phyloP scores from a whole-genome alignment of 1,140 invertebrate genomes.

The Acromyrmex heyeri region DNA sequence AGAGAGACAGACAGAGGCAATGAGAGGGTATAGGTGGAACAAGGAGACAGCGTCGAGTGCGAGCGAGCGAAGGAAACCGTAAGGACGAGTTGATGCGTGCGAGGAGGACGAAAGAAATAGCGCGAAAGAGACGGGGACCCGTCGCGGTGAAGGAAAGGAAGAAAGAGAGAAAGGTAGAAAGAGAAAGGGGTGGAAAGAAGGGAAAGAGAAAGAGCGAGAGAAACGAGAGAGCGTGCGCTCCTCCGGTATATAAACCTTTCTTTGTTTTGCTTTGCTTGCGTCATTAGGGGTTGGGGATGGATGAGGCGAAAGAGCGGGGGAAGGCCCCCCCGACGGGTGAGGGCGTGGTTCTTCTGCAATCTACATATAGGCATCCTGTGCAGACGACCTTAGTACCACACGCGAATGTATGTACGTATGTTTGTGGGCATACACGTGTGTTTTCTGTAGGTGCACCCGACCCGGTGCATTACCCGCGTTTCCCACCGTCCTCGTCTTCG shows the following conservation, averaged over 20 bases:
- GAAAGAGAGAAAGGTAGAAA: slow-evolving; percentile 60
- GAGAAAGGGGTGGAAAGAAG: slow-evolving; percentile 64
- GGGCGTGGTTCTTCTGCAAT: slow-evolving; percentile 85
- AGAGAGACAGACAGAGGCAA: slow-evolving; percentile 79
- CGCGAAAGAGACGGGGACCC: slow-evolving; percentile 60
- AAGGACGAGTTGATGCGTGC: slow-evolving; percentile 58
- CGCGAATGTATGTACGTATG: slow-evolving; percentile 70
- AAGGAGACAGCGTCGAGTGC: slow-evolving; percentile 10
- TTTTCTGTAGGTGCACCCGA: slow-evolving; percentile 64
- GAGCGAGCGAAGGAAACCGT: slow-evolving; percentile 49
- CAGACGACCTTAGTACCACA: slow-evolving; percentile 76
- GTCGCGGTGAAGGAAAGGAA: slow-evolving; percentile 38
- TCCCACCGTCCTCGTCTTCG: slow-evolving; percentile 31
- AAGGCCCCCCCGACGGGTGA: slow-evolving; percentile 70
- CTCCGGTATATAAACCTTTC: slow-evolving; percentile 86
- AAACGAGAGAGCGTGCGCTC: slow-evolving; percentile 67
- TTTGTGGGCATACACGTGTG: slow-evolving; percentile 70
- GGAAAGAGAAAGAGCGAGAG: slow-evolving; percentile 48
- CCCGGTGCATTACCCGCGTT: slow-evolving; percentile 57
- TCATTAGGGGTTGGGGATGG: slow-evolving; percentile 84
- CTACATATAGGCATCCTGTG: slow-evolving; percentile 80
- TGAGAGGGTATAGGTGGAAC: slow-evolving; percentile 51
- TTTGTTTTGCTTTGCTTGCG: slow-evolving; percentile 87
- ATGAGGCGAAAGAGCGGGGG: slow-evolving; percentile 72
- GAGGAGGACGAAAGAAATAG: slow-evolving; percentile 65